Evolutionary conservation across 2,888 invertebrate species (phyloP), one percentile per base, ranked within the genome.

Genomic region (Leucophenga maculata): DNA sequence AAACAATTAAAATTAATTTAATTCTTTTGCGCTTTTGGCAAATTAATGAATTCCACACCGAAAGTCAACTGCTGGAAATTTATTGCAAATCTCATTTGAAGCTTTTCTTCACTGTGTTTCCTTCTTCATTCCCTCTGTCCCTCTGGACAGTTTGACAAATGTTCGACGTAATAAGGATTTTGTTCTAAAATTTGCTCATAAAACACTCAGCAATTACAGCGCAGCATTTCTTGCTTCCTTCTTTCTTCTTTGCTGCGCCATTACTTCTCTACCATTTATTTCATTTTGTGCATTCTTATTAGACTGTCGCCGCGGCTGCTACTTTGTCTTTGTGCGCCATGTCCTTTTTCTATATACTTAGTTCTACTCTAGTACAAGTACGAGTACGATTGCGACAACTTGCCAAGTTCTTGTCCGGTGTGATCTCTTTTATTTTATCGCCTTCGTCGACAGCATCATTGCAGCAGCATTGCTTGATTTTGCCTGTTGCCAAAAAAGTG

Each of bases 41-140:
- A 80, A 79, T 83, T 80, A 80, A 80, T 80, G 80, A 82, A 80
- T 80, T 80, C 81, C 76, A 77, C 79, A 80, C 79, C 78, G 79
- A 81, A 78, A 82, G 79, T 80, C 79, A 78, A 79, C 78, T 75
- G 75, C 70, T 73, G 75, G 74, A 80, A 39, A 80, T 80, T 80
- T 80, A 80, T 80, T 79, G 74, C 77, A 78, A 68, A 20, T 62
- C 50, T 68, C 22, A 68, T 68, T 60, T 68, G 52, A 68, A 50
- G 62, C 62, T 48, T 31, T 48, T 39, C 18, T 50, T 50, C 50
- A 26, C 26, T 14, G n/a, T n/a, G 57, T 44, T 39, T 13, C 46
- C 6, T 16, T 13, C 11, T 48, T 16, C 16, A 13, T 48, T 48
- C 14, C 6, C 11, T 13, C 50, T 50, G 8, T 50, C 50, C 13